Base-by-base conservation (phyloP, 1,140 invertebrate species). In the Lepeophtheirus salmonis region DNA sequence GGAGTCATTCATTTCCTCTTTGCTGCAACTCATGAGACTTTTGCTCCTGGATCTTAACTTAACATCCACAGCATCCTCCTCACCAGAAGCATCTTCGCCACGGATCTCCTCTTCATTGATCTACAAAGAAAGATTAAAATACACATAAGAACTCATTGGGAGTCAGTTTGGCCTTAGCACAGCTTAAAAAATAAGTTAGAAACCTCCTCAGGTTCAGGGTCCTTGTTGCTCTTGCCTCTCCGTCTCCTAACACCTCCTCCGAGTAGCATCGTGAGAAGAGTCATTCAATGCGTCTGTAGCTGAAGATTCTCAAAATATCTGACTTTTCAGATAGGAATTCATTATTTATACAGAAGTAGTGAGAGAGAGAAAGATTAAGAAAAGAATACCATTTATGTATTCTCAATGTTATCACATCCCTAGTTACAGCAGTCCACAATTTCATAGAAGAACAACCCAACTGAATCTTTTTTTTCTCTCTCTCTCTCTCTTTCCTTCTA, bases 11-110 rank as follows among this genome's bases (percentile, higher is more conserved):
- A n/a, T n/a, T n/a, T n/a, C n/a, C n/a, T n/a, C n/a, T n/a, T n/a
- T n/a, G n/a, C n/a, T n/a, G n/a, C n/a, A n/a, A n/a, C n/a, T n/a
- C n/a, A n/a, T n/a, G n/a, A n/a, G n/a, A n/a, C n/a, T n/a, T n/a
- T n/a, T n/a, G n/a, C n/a, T n/a, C n/a, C n/a, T n/a, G n/a, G n/a
- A n/a, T n/a, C n/a, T n/a, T n/a, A n/a, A 53, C 65, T 50, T 59
- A 50, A 14, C 48, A 50, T 55, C 56, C 60, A 56, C n/a, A 50
- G 57, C 41, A 20, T 17, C 62, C 54, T 30, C 62, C n/a, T 55
- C 49, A 2, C 49, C 3, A 3, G n/a, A 14, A 4, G 23, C 49
- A 21, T 41, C 30, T n/a, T n/a, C 30, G n/a, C 30, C 6, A n/a
- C 30, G 30, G 6, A n/a, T 41, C 30, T 41, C 6, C n/a, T 41